Evolutionary conservation across 2,888 invertebrate species (phyloP), one percentile per base, ranked within the genome.

Genomic region (Cheilosia impressa): DNA sequence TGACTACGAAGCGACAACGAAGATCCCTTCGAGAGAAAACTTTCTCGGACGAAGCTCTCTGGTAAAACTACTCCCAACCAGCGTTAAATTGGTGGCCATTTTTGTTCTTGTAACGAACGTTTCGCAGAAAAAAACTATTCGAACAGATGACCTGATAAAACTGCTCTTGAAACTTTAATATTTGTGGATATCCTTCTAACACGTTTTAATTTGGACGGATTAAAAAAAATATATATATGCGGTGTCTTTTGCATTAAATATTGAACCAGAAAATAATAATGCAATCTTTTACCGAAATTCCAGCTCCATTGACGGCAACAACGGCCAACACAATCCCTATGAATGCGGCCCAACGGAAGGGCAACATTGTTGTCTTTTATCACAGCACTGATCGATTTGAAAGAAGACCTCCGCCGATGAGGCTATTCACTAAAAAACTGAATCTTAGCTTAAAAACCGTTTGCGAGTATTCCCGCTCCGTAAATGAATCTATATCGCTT

Each of bases 271-370:
- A 63, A 38, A 65, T 22, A 45, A 27, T 7, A 9, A 45, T 17
- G 22, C 27, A 57, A 53, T 34, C 17, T 41, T 79, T 88, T 87
- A 88, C 88, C 87, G 81, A 73, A 68, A 87, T 73, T 15, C 72
- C 58, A 80, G 91, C 91, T 89, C 90, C 91, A 89, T 91, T 89
- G 72, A 89, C 88, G 69, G 87, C 87, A 84, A 89, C 89, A 66
- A 90, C 79, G 41, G 90, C 83, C 45, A 91, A 78, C 83, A 89
- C 87, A 41, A 90, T 87, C 76, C 89, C 90, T 84, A 92, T 77
- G 73, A 90, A 88, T 88, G 89, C 77, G 87, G 90, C 91, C 92
- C 91, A 91, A 84, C 88, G 89, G 87, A 90, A 88, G 91, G 91
- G 90, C 90, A 90, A 88, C 91, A 92, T 92, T 88, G 89, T 88